A percentile compares a stretch with the other conserved stretches of the same genome.
Evolutionary conservation across 1,140 invertebrate genomes (phyloP).

Genomic region (Marisa cornuarietis): DNA sequence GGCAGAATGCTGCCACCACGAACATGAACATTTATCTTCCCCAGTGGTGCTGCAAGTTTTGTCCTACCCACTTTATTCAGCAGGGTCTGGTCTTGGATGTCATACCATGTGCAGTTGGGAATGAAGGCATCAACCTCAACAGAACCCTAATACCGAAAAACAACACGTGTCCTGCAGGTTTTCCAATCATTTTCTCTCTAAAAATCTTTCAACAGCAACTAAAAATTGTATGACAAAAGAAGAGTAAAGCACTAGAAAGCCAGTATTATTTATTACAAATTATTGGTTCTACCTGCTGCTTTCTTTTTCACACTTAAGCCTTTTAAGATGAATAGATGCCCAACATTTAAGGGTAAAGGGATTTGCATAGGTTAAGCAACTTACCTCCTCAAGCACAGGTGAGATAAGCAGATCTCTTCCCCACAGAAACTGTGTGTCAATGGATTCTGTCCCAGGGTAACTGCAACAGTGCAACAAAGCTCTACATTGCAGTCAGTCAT

Average conservation of each 20-base stretch:
- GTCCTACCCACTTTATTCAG: neutral
- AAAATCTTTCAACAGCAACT: no score
- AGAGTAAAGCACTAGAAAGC: no score
- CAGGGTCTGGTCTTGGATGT: conserved; percentile 57
- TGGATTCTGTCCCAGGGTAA: conserved; percentile 70
- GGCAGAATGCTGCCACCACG: conserved; percentile 80
- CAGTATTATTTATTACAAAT: no score
- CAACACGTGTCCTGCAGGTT: neutral
- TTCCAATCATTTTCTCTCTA: no score
- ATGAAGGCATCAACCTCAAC: conserved; percentile 54
- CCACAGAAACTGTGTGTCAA: conserved; percentile 85
- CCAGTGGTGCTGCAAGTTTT: conserved; percentile 9
- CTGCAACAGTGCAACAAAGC: conserved; percentile 11
- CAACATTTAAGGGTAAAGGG: no score
- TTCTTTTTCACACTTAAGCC: no score
- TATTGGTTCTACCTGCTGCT: no score
- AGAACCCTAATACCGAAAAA: conserved; percentile 8
- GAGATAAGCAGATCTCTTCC: conserved; percentile 79
- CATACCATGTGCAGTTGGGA: conserved; percentile 63
- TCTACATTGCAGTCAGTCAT: no score
- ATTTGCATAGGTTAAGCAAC: neutral
- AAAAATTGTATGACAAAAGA: no score
- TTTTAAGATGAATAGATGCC: no score
- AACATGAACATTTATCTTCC: conserved; percentile 63
- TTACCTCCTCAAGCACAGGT: conserved; percentile 70